A percentile compares a stretch with the other conserved stretches of the same genome.
phyloP scores from a whole-genome alignment of 2,797 vertebrate genomes.

The Uromys caudimaculatus region DNA sequence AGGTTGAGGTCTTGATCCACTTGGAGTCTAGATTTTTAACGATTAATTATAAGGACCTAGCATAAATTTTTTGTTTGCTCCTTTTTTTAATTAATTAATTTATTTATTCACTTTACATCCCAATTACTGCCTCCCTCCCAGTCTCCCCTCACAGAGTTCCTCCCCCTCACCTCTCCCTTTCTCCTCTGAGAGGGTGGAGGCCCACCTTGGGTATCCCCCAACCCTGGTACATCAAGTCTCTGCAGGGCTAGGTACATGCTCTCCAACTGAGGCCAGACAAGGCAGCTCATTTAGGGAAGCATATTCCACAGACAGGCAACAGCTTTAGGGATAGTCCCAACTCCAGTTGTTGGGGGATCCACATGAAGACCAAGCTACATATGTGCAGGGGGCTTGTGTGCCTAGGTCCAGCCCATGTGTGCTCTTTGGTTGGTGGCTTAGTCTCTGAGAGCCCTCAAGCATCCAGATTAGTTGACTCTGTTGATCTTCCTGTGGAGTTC shows the following conservation, averaged over 20 bases:
- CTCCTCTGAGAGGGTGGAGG: background rate
- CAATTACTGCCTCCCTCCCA: background rate
- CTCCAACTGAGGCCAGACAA: background rate
- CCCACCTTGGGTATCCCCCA: background rate
- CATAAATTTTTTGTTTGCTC: background rate
- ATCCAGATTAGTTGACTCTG: too few relatives aligned
- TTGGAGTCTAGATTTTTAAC: background rate
- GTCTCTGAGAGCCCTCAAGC: too few relatives aligned
- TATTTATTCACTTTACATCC: background rate
- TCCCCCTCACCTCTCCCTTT: background rate
- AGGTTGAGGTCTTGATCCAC: background rate
- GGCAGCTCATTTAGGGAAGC: background rate
- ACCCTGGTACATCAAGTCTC: background rate
- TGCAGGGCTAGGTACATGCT: background rate
- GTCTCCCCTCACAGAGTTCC: background rate
- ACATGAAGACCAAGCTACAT: background rate
- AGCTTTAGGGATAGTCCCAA: background rate
- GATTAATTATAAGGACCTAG: background rate
- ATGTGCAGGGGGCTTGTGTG: background rate
- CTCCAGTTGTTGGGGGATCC: background rate
- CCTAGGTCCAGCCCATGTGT: too few relatives aligned
- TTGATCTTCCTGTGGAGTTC: too few relatives aligned
- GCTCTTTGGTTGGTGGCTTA: too few relatives aligned
- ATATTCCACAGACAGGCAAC: background rate
- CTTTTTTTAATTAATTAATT: background rate